Conservation (phyloP, 2,888 invertebrate species). For the Pomacea canaliculata region DNA sequence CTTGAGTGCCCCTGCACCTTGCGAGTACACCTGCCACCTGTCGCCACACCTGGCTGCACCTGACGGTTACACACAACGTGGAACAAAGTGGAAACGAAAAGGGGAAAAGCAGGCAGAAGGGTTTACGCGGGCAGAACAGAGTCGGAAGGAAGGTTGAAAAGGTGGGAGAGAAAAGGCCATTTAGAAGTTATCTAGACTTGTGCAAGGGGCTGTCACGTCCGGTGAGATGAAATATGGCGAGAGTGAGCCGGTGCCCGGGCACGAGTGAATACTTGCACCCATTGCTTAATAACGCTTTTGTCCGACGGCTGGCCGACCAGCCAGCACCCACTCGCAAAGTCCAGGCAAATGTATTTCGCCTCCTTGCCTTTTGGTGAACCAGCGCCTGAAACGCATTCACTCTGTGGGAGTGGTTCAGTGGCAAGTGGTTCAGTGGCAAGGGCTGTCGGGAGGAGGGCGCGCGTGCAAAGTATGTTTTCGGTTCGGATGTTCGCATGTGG, state of each 20-base stretch:
- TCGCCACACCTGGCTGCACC: no score
- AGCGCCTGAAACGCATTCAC: not conserved
- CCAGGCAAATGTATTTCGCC: slow-evolving; percentile 5
- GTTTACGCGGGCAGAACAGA: not conserved
- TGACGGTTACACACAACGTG: no score
- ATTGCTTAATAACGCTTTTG: slow-evolving; percentile 17
- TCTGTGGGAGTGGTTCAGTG: not conserved
- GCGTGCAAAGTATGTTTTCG: not conserved
- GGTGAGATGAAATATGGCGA: slow-evolving; percentile 11
- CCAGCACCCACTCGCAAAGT: not conserved
- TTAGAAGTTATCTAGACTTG: slow-evolving; percentile 20
- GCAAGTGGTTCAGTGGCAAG: not conserved
- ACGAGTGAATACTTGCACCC: not conserved
- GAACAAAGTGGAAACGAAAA: no score
- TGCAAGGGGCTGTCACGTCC: slow-evolving; percentile 8
- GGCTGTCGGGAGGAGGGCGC: not conserved
- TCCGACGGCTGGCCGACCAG: not conserved
- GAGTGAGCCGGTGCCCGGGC: not conserved
- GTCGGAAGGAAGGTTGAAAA: slow-evolving; percentile 1
- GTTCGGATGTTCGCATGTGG: not conserved
- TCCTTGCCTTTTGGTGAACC: not conserved
- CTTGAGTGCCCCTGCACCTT: no score
- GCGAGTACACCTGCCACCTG: no score
- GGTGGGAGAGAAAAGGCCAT: slow-evolving; percentile 16
- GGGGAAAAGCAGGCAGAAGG: not conserved